Evolutionary conservation across 2,113 vertebrate genomes (phyloP).

Genomic region (Ochotona princeps): DNA sequence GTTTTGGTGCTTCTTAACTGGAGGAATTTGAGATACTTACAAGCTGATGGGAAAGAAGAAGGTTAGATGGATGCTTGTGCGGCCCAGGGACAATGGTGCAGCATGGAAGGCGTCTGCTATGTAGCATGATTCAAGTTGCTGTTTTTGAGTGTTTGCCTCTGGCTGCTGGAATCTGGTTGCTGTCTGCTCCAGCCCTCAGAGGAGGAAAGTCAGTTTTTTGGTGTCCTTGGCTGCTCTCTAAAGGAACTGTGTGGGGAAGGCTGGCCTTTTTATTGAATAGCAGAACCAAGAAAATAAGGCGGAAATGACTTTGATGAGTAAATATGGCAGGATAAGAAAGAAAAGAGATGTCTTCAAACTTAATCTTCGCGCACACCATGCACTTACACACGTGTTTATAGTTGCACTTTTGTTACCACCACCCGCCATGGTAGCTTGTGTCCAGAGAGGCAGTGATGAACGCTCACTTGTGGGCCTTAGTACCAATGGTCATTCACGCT

Average conservation of each 20-base stretch:
- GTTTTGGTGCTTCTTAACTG: neutral
- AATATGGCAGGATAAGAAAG: slow-evolving; percentile 24
- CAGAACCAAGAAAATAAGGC: slow-evolving; percentile 26
- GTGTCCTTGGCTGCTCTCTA: neutral
- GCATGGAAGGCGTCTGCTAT: neutral
- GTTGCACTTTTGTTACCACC: neutral
- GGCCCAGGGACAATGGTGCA: neutral
- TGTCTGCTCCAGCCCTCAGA: neutral
- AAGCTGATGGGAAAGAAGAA: neutral
- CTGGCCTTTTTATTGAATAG: neutral
- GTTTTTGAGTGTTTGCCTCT: neutral
- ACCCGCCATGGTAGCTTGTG: neutral
- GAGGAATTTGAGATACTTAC: slow-evolving; percentile 3
- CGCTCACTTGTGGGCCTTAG: slow-evolving; percentile 19
- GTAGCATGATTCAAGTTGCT: neutral
- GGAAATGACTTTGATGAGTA: neutral
- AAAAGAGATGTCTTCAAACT: neutral
- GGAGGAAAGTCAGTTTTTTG: neutral
- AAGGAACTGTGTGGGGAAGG: neutral
- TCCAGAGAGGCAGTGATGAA: neutral
- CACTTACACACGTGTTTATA: neutral
- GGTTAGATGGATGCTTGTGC: neutral
- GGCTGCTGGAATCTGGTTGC: neutral
- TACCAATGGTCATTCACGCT: neutral
- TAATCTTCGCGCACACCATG: neutral